Evolutionary conservation across 2,888 invertebrate species (phyloP), one percentile per base, ranked within the genome.

Genomic region (Lasioglossum oenotherae): DNA sequence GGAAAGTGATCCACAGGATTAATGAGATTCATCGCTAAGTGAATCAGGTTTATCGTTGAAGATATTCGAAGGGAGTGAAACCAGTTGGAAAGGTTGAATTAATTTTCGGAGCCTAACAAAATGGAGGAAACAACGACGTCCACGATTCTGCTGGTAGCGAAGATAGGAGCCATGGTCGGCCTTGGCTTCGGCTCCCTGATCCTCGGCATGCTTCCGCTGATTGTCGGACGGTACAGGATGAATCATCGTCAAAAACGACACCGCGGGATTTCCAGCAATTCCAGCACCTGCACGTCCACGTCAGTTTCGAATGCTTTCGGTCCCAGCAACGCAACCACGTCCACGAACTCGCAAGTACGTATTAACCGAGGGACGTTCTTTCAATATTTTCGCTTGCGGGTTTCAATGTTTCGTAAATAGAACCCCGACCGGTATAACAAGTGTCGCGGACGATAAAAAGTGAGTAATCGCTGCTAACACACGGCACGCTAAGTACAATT

Each of bases 131-230:
- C 84, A 31, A 78, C 85, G 10, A 77, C 84, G 49, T 84, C 92
- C 64, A 90, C 91, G 60, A 88, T 92, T 44, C 91, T 96, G 0
- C 92, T 96, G 27, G 91, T 96, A 71, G 96, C 96, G 4, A 97
- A 97, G 94, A 94, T 96, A 80, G 95, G 96, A 16, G 96, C 97
- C 1, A 96, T 97, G 96, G 87, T 95, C 46, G 95, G 96, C 4
- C 95, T 97, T 87, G 96, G 97, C 10, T 88, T 96, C 6, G 95
- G 96, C 16, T 97, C 97, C 0, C 95, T 97, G 85, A 80, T 96
- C 4, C 94, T 97, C 53, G 97, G 97, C 53, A 95, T 96, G 82
- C 91, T 97, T 57, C 97, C 97, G 1, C 89, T 96, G 44, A 95
- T 96, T 84, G 94, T 96, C 31, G 95, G 94, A 8, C 93, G 92